phyloP scores from a whole-genome alignment of 2,888 invertebrate species.

The Drosophila phalerata region DNA sequence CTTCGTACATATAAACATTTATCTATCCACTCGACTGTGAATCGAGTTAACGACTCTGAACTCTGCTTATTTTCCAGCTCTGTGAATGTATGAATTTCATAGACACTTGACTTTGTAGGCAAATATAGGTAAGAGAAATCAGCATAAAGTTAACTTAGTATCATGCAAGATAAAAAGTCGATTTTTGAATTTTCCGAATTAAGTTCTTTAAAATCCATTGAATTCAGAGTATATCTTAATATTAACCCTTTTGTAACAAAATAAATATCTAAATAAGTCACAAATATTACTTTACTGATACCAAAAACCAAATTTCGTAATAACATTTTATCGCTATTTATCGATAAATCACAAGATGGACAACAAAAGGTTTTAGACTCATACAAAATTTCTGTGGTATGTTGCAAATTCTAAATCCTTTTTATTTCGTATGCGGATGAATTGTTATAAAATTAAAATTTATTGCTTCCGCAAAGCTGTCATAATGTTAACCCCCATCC shows the following conservation, averaged over 20 bases:
- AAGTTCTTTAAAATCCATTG: background rate
- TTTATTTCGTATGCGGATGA: slow-evolving; percentile 71
- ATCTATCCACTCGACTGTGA: slow-evolving; percentile 53
- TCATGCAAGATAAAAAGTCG: background rate
- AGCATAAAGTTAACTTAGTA: background rate
- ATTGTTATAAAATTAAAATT: slow-evolving; percentile 77
- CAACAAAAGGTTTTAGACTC: slow-evolving; percentile 24
- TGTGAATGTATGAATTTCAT: slow-evolving; percentile 15
- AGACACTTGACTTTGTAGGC: slow-evolving; percentile 10
- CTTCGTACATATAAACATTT: slow-evolving; percentile 50
- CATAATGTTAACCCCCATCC: slow-evolving; percentile 46
- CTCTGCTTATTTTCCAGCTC: slow-evolving; percentile 36
- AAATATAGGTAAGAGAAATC: slow-evolving; percentile 1
- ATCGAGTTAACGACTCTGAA: slow-evolving; percentile 43
- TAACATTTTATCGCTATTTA: slow-evolving; percentile 4
- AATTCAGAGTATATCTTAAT: background rate
- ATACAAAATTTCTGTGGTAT: slow-evolving; percentile 44
- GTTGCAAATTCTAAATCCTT: slow-evolving; percentile 51
- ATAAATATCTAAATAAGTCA: background rate
- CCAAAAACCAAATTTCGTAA: background rate
- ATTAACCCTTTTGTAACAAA: background rate
- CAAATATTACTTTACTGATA: slow-evolving; percentile 1
- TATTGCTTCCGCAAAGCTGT: slow-evolving; percentile 73
- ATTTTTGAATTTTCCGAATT: background rate
- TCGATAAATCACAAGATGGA: slow-evolving; percentile 39